Evolutionary conservation across 2,113 vertebrate genomes (phyloP).

Genomic region (Cathartes aura): DNA sequence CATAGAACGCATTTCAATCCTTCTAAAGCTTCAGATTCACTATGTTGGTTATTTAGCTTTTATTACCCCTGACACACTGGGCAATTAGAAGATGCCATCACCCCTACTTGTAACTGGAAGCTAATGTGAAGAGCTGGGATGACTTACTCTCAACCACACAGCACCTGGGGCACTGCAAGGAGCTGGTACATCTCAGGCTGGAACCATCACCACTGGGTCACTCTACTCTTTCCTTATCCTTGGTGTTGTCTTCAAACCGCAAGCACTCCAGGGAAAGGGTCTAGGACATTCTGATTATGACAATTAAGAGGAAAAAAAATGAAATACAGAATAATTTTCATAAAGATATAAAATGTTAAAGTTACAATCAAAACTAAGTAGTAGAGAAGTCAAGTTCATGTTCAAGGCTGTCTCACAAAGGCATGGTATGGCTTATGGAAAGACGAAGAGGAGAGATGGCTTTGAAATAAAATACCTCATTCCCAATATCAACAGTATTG

Average conservation of each 20-base stretch:
- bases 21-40: not conserved
- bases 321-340: not conserved
- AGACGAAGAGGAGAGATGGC: not conserved
- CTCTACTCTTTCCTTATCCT: not conserved
- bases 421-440: not conserved
- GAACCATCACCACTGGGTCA: not conserved
- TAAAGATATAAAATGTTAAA: not conserved
- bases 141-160: not conserved
- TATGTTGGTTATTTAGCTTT: not conserved
- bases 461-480: not conserved
- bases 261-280: not conserved
- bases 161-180: not conserved
- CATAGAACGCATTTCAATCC: not conserved
- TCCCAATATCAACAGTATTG: not conserved
- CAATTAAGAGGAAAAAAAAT: not conserved
- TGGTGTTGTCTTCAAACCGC: not conserved
- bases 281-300: not conserved
- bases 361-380: not conserved
- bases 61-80: not conserved
- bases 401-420: not conserved
- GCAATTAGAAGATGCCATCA: not conserved
- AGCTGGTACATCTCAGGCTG: not conserved
- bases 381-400: not conserved
- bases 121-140: not conserved
- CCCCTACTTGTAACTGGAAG: not conserved